Base-by-base conservation (phyloP, 2,888 invertebrate genomes). In the Esperia sulphurella region DNA sequence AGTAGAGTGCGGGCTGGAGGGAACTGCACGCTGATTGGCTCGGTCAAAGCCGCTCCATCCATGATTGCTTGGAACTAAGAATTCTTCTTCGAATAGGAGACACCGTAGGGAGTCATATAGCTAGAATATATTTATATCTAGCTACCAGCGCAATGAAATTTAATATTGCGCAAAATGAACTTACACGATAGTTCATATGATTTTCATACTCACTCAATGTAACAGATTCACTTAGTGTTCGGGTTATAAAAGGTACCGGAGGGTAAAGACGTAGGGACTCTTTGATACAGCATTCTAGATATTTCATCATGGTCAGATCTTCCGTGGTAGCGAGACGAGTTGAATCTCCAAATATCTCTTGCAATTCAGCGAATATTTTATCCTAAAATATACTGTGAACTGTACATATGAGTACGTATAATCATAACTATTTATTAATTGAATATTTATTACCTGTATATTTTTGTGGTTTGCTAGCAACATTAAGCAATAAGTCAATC, bases 241-340 rank as follows among this genome's bases (percentile, higher is more conserved):
- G 90, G 8, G 92, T 91, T 61, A 94, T 91, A 55, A 93, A 90
- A 1, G 92, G 93, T 4, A 94, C 93, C 45, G 93, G 93, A 4
- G 94, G 94, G 58, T 91, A 93, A 8, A 94, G 74, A 43, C 94
- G 76, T 37, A 94, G 61, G 0, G 93, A 87, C 71, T 94, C 94
- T 66, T 94, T 94, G 39, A 94, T 92, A 58, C 93, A 93, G 51
- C 92, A 91, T 53, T 94, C 94, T 49, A 94, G 77, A 61, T 94
- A 94, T 45, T 88, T 84, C 91, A 94, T 91, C 35, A 91, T 83
- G 40, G 91, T 75, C 8, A 94, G 71, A 54, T 92, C 92, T 33
- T 90, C 90, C 71, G 91, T 92, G 0, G 92, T 93, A 0, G 91
- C 90, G 0, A 90, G 85, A 41, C 93, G 83, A 54, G 91, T 89